A percentile compares a stretch with the other conserved stretches of the same genome.
Conservation (phyloP, 1,140 invertebrate genomes). For the Solenopsis fugax region DNA sequence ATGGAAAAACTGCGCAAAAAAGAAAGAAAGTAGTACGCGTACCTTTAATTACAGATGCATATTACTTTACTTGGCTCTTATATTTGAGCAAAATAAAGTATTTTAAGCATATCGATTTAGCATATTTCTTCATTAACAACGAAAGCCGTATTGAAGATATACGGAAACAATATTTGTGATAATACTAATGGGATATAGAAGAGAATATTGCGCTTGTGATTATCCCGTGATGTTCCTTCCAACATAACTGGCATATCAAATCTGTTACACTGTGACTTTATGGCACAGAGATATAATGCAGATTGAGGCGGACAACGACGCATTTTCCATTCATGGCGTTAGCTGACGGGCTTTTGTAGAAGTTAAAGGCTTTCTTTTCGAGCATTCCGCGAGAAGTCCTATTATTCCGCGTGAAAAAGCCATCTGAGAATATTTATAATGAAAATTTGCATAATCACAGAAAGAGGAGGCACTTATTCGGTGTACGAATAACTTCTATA, state of each 20-base stretch:
- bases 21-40: not conserved
- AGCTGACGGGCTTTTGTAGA: conserved; percentile 40
- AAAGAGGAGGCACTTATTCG: conserved; percentile 28
- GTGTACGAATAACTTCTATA: not conserved
- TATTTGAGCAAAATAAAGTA: not conserved
- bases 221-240: not conserved
- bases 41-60: not conserved
- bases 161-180: conserved; percentile 9
- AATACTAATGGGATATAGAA: conserved; percentile 19
- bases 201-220: conserved; percentile 28
- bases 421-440: conserved; percentile 34
- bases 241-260: conserved; percentile 39
- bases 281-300: conserved; percentile 38
- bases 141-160: too few relatives aligned
- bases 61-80: not conserved
- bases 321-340: conserved; percentile 30
- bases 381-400: conserved; percentile 36
- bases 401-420: conserved; percentile 48
- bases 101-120: not conserved
- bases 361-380: conserved; percentile 59
- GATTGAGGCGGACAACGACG: conserved; percentile 38
- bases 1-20: not conserved
- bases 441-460: conserved; percentile 52
- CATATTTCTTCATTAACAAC: conserved; percentile 6
- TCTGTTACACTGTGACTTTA: conserved; percentile 41